Base-by-base conservation (phyloP, 2,113 vertebrate species). In the Stigmatopora argus region DNA sequence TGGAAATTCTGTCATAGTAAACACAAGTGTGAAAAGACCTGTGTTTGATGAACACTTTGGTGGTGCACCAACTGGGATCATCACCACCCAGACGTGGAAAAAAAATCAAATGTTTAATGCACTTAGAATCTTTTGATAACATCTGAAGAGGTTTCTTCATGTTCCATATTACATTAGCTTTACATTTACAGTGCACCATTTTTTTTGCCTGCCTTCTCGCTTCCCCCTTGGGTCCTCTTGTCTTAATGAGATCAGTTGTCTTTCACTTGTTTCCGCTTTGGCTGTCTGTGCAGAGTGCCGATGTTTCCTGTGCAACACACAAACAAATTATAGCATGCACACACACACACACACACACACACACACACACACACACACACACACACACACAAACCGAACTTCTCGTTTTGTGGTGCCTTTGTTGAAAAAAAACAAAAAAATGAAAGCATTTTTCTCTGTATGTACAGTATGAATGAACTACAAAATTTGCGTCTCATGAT, bases 201-300 rank as follows among this genome's bases (percentile, higher is more conserved):
- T 41, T 41, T 65, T 45, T 38, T 57, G 69, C 53, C 55, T 46
- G 67, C 55, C 45, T 64, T 34, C 64, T 19, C 47, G 6, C 71
- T 52, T 31, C 46, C 66, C 35, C 0, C 45, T 45, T 51, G 13
- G 47, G 46, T 71, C 62, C 63, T 64, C 65, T 78, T 70, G 26
- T 65, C 71, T 61, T 79, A 82, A 83, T 85, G 75, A 86, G 51
- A 74, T 68, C 64, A 75, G 73, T 21, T 76, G 66, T 68, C 65
- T 80, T 56, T 79, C 77, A 55, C 64, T 74, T 62, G 67, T 75
- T 87, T 82, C 76, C 48, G 64, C 80, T 85, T 74, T 69, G 31
- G 52, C 67, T 72, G 56, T 62, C 67, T 23, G 47, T 63, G 70
- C 63, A 63, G 62, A n/a, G 62, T 69, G 35, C 80, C 84, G 80